Evolutionary conservation across 2,113 vertebrate species (phyloP), one percentile per base, ranked within the genome.

Genomic region (Sinocyclocheilus anophthalmus): DNA sequence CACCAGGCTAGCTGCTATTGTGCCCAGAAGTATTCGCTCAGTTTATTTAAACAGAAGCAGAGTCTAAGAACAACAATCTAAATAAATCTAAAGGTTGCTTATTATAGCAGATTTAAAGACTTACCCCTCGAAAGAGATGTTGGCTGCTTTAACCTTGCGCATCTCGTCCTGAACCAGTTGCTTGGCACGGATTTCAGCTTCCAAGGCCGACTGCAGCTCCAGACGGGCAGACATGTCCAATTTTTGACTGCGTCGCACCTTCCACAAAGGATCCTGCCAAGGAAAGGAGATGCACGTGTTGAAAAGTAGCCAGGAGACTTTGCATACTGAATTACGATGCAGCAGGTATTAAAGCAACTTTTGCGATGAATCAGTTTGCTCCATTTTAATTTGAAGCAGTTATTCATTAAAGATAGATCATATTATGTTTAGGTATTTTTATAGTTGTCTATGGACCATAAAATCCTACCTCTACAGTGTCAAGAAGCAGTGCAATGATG

Each of bases 171-270:
- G 97, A 2, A 98, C 94, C 0, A 98, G 92, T 82, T 98, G 97
- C 77, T 99, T 99, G 94, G 98, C 98, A 90, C 96, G 94, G 89
- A 99, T 97, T 92, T 99, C 98, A 0, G 98, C 97, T 6, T 99
- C 98, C 9, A 99, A 95, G 0, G 98, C 98, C 0, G 98, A 99
- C 91, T 99, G 98, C 26, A 99, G 90, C 76, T 99, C 98, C 87
- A 99, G 93, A 10, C 98, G 96, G 0, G 96, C 97, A 0, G 98
- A 99, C 98, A 99, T 99, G 93, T 99, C 98, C 92, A 99, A 84
- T 93, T 99, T 99, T 93, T 99, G 98, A 76, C 98, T 99, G 79
- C 98, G 97, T 0, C 98, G 96, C 24, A 98, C 97, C 90, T 99
- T 99, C 98, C 98, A 99, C 30, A 99, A 95, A 0, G 98, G 98